Base-by-base conservation (phyloP, 2,797 vertebrate genomes). In the Florisuga fusca region DNA sequence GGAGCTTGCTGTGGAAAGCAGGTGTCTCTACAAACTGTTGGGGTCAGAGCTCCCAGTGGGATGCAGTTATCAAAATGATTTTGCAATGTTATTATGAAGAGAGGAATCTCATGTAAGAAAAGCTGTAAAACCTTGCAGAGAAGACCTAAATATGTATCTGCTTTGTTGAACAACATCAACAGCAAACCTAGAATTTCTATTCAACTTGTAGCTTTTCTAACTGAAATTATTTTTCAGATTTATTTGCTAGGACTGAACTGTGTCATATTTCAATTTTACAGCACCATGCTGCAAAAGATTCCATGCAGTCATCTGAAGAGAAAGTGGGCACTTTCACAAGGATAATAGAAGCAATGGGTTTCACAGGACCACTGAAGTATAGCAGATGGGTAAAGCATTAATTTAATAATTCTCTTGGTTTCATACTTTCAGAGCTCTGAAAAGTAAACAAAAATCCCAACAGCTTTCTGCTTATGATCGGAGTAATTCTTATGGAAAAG, bases 281-380 rank as follows among this genome's bases (percentile, higher is more conserved):
- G 98, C 77, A 95, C 92, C 91, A 87, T 92, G 77, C 97, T 93
- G 82, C 97, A 71, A 99, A 99, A 96, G 98, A 99, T 97, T 98
- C 98, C 6, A 84, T 93, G 16, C 98, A 98, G 94, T 97, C 98
- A 54, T 87, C 97, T 36, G 99, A 99, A 69, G 99, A 99, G 91
- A 99, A 99, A 93, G 98, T 99, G 48, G 98, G 99, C 21, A 91
- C 98, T 69, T 98, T 99, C 94, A 99, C 99, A 2, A 99, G 98
- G 97, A 98, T 99, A 69, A 98, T 99, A 31, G 99, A 99, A 98
- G 99, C 99, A 89, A 98, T 99, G 98, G 99, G 99, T 90, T 99
- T 99, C 97, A 99, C 99, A 4, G 99, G 99, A 89, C 98, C 99
- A 10, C 98, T 99, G 95, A 99, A 99, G 94, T 99, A 99, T 95